phyloP scores from a whole-genome alignment of 2,888 invertebrate species.

The Hoplodrina ambigua region DNA sequence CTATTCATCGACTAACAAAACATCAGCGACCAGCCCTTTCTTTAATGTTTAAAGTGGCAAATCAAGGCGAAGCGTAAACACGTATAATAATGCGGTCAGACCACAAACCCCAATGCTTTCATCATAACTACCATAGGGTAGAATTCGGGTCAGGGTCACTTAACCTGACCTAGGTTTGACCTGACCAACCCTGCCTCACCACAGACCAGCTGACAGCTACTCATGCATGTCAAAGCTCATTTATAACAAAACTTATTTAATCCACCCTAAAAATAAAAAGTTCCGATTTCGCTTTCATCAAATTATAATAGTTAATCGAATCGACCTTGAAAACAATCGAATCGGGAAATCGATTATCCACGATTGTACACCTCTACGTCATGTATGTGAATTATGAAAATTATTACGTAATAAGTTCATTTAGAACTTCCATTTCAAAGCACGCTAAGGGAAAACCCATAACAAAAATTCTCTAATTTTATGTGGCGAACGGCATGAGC shows the following conservation, averaged over 20 bases:
- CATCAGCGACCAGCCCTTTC: slow-evolving; percentile 18
- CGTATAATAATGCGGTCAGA: slow-evolving; percentile 24
- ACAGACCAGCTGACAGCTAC: slow-evolving; percentile 35
- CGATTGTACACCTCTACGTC: slow-evolving; percentile 17
- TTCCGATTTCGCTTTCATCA: slow-evolving; percentile 6
- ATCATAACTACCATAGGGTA: slow-evolving; percentile 39
- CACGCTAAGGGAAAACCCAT: slow-evolving; percentile 41
- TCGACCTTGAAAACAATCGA: slow-evolving; percentile 62
- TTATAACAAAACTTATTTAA: slow-evolving; percentile 24
- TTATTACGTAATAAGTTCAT: slow-evolving; percentile 31
- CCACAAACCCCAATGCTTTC: slow-evolving; percentile 48
- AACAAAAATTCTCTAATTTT: slow-evolving; percentile 28
- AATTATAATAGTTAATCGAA: slow-evolving; percentile 20
- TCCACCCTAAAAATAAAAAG: slow-evolving; percentile 3
- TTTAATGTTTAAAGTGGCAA: slow-evolving; percentile 35
- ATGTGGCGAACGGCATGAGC: slow-evolving; percentile 8
- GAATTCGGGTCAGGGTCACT: slow-evolving; percentile 59
- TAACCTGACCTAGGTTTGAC: slow-evolving; percentile 59
- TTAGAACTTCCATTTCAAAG: slow-evolving; percentile 20
- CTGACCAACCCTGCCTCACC: slow-evolving; percentile 57
- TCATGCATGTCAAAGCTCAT: slow-evolving; percentile 45
- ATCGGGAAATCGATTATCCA: slow-evolving; percentile 51
- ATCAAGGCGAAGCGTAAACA: slow-evolving; percentile 34
- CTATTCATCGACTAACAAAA: slow-evolving; percentile 29
- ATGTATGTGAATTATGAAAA: slow-evolving; percentile 32